Evolutionary conservation across 2,888 invertebrate species (phyloP).

Genomic region (Napeogenes inachia): DNA sequence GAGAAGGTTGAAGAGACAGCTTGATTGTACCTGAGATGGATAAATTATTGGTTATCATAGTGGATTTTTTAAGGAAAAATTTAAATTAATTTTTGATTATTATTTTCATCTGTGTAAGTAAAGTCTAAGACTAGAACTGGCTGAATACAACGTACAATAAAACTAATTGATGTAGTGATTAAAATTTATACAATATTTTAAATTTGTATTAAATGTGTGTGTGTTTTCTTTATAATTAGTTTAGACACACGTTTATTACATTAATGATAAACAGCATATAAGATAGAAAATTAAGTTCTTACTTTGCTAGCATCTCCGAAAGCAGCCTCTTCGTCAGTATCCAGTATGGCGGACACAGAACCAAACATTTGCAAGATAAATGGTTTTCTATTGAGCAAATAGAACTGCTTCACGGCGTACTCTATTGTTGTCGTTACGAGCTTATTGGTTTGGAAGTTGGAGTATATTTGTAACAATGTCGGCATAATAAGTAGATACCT

Average conservation of each 20-base stretch:
- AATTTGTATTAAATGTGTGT: no score
- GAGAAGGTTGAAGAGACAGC: conserved; percentile 93
- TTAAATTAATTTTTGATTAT: no score
- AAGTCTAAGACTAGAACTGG: no score
- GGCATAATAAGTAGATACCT: conserved; percentile 98
- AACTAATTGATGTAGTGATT: no score
- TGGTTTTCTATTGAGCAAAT: conserved; percentile 97
- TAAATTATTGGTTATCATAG: no score
- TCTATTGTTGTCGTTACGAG: conserved; percentile 96
- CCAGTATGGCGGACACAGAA: conserved; percentile 96
- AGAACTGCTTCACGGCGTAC: conserved; percentile 99
- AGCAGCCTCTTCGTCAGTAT: conserved; percentile 91
- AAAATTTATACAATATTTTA: no score
- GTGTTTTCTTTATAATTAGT: no score
- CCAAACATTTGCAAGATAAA: conserved; percentile 99
- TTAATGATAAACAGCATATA: no score
- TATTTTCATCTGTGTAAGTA: no score
- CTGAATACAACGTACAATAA: no score
- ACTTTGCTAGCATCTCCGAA: conserved; percentile 96
- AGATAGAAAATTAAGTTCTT: conserved; percentile 29
- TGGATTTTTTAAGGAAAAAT: no score
- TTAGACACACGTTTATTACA: no score
- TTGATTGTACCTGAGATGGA: conserved; percentile 84
- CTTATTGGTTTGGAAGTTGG: conserved; percentile 97
- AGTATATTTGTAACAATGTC: conserved; percentile 96